Percentiles rank a stretch among this genome's conserved stretches.
Evolutionary conservation across 2,113 vertebrate genomes (phyloP).

Genomic region (Chauna torquata): DNA sequence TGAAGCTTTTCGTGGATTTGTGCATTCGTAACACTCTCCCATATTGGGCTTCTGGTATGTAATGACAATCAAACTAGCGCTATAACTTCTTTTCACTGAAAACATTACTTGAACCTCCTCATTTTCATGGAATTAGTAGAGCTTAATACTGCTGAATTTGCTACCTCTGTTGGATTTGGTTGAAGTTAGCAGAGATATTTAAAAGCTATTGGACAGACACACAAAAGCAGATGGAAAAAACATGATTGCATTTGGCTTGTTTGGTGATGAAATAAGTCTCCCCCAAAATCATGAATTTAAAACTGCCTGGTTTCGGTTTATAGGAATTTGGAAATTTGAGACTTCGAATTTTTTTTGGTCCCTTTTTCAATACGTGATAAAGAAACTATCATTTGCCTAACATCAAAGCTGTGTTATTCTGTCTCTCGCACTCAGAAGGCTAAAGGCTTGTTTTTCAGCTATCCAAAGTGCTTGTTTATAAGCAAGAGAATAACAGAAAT

Average conservation of each 20-base stretch:
- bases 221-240: background rate
- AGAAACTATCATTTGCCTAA: background rate
- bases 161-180: background rate
- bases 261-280: background rate
- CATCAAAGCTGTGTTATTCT: background rate
- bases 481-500: background rate
- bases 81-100: background rate
- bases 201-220: background rate
- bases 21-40: background rate
- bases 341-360: background rate
- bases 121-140: background rate
- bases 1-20: background rate
- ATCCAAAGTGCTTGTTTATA: background rate
- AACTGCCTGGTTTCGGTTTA: background rate
- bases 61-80: background rate
- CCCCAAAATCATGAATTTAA: background rate
- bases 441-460: background rate
- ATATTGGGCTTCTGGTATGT: background rate
- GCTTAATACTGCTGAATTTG: background rate
- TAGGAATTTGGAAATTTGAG: background rate
- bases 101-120: background rate
- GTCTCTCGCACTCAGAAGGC: background rate
- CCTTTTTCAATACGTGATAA: background rate
- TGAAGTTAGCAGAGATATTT: background rate
- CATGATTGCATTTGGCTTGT: background rate